phyloP scores from a whole-genome alignment of 1,140 invertebrate genomes.

The Colletes latitarsis region DNA sequence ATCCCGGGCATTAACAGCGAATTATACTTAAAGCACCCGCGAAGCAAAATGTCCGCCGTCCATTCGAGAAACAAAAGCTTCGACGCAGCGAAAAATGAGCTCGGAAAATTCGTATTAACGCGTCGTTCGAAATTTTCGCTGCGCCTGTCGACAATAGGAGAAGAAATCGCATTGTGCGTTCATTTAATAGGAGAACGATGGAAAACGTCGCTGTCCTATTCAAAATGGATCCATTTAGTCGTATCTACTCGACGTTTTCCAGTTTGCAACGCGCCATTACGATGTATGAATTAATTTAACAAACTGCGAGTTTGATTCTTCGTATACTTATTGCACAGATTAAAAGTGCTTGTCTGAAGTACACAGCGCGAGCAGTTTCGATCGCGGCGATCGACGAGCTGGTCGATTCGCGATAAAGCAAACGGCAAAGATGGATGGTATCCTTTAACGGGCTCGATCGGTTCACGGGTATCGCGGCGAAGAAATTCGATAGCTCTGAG shows the following conservation, averaged over 20 bases:
- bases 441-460: background rate
- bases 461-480: background rate
- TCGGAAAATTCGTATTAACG: background rate
- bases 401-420: background rate
- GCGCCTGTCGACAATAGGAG: background rate
- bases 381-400: too few relatives aligned
- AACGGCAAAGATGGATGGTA: background rate
- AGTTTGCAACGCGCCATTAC: background rate
- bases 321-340: too few relatives aligned
- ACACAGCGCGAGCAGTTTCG: too few relatives aligned
- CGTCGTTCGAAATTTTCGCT: background rate
- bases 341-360: too few relatives aligned
- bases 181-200: conserved; percentile 15
- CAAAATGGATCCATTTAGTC: conserved; percentile 16
- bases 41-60: background rate
- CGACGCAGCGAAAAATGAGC: background rate
- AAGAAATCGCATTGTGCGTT: conserved; percentile 8
- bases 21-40: background rate
- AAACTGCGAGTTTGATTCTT: background rate
- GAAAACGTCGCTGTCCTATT: background rate
- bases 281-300: conserved; percentile 5
- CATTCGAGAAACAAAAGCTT: background rate
- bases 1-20: conserved; percentile 21
- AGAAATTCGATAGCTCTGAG: conserved; percentile 36
- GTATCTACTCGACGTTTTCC: background rate